phyloP scores from a whole-genome alignment of 2,797 vertebrate genomes.

The Mico argentatus region DNA sequence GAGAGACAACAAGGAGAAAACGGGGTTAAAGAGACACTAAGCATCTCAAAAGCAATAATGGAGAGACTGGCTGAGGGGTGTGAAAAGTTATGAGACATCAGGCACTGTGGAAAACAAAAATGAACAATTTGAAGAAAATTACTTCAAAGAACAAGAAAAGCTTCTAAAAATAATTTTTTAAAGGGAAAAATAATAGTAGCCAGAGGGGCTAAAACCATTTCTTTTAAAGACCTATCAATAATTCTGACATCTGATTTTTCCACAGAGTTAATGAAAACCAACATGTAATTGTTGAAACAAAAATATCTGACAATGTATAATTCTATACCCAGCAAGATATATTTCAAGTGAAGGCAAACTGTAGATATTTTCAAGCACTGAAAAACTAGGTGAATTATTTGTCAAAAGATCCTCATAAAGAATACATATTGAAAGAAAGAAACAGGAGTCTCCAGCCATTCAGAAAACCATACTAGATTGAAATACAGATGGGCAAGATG shows the following conservation, averaged over 20 bases:
- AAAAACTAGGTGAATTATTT: not conserved
- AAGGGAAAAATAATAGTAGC: not conserved
- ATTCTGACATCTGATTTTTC: not conserved
- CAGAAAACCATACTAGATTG: no score
- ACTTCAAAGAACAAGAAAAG: not conserved
- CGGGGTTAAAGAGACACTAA: not conserved
- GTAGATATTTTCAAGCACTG: not conserved
- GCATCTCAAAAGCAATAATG: not conserved
- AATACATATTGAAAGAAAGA: not conserved
- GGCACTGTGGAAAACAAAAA: not conserved
- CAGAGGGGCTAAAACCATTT: not conserved
- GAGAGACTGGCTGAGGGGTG: not conserved
- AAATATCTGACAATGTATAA: not conserved
- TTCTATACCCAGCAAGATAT: not conserved
- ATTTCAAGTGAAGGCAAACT: not conserved
- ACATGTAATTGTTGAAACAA: not conserved
- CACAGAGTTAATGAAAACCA: not conserved
- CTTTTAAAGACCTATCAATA: not conserved
- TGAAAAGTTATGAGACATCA: not conserved
- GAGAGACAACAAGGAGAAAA: not conserved
- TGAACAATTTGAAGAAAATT: not conserved
- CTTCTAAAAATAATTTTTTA: not conserved
- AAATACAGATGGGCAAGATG: not conserved
- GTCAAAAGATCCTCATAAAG: not conserved
- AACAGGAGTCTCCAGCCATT: no score